Evolutionary conservation across 2,888 invertebrate species (phyloP), one percentile per base, ranked within the genome.

Genomic region (Cactoblastis cactorum): DNA sequence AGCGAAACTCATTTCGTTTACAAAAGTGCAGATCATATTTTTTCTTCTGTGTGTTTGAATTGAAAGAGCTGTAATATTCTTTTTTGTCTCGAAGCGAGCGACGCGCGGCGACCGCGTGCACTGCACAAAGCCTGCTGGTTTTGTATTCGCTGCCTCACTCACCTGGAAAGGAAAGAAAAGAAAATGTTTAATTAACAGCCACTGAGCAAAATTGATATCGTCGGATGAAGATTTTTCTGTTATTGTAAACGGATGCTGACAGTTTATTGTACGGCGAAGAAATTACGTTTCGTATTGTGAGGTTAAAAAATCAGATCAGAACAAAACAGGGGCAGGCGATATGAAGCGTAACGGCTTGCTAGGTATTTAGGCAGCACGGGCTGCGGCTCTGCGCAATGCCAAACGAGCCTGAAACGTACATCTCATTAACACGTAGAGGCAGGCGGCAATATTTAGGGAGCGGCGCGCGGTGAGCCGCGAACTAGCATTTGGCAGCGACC

Each of bases 161-260:
- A 88, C 86, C 85, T 88, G 87, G 79, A 86, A 88, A 84, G 75
- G 76, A 86, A 86, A 87, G 86, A 88, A 88, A 87, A 84, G 83
- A 82, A 84, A 85, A 85, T 82, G 84, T 89, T n/a, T 89, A 89
- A 89, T 89, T 88, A 89, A 88, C 79, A 87, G 79, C 75, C 80
- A 83, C 81, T 84, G 87, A 83, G 76, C 76, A 81, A 84, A 83
- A 86, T 81, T 83, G 84, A 88, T 88, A 84, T 82, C 78, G 77
- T 76, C 69, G 76, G 69, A 80, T 77, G 74, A 73, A 75, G 75
- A 72, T 77, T 68, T 74, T 64, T 72, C 68, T 68, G 71, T 78
- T 80, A 81, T 85, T 87, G 76, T 83, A 77, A 83, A 73, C 74
- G 77, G 78, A 81, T 76, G 71, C 74, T 60, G 72, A 71, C 72